phyloP scores from a whole-genome alignment of 2,113 vertebrate species.

The Boulengeromyrus knoepffleri region DNA sequence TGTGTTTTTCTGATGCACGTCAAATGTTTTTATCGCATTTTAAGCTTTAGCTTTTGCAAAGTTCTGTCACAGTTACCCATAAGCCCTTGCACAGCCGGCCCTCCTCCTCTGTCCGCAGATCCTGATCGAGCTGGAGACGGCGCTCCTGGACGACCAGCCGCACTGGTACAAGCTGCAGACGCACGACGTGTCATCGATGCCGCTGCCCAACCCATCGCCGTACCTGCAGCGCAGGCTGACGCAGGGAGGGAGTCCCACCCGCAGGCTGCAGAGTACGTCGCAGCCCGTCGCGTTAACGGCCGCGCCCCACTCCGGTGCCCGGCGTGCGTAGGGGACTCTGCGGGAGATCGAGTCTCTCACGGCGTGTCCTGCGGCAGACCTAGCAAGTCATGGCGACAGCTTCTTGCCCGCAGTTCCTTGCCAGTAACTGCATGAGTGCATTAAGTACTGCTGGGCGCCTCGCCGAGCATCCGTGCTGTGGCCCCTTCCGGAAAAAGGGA shows the following conservation, averaged over 20 bases:
- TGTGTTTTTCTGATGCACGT: not conserved
- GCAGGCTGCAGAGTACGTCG: constrained; percentile 83
- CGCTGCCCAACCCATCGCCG: constrained; percentile 78
- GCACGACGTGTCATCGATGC: constrained; percentile 78
- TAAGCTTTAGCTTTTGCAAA: not conserved
- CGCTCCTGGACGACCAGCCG: constrained; percentile 85
- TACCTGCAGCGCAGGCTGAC: constrained; percentile 77
- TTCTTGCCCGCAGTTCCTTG: not conserved
- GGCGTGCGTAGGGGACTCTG: not conserved
- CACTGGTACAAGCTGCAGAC: constrained; percentile 98
- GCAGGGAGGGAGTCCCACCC: constrained; percentile 73
- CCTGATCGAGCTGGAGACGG: constrained; percentile 87
- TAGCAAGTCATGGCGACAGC: not conserved
- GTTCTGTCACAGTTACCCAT: not conserved
- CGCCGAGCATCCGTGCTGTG: not conserved
- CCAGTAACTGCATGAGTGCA: not conserved
- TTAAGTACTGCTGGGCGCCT: not conserved
- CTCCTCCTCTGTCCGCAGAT: constrained; percentile 59
- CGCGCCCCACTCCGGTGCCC: not conserved
- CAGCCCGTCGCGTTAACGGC: not conserved
- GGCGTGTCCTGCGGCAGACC: not conserved
- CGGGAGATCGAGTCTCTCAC: not conserved
- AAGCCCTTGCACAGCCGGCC: not conserved
- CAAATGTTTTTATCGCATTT: not conserved
- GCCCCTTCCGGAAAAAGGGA: not conserved